Conservation (phyloP, 2,113 vertebrate species). For the Cynocephalus volans region DNA sequence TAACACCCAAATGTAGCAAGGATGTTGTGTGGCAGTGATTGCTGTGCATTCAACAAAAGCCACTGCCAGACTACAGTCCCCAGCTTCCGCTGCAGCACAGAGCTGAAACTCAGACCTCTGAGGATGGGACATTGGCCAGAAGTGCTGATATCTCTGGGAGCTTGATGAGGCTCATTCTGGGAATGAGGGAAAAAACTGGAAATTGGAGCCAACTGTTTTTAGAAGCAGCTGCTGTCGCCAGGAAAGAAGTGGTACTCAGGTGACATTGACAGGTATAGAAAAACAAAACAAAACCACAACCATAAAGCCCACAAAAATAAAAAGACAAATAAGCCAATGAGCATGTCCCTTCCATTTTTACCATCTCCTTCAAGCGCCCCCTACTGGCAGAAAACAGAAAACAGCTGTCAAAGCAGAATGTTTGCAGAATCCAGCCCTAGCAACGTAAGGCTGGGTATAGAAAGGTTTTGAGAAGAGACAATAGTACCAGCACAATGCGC, state of each 20-base stretch:
- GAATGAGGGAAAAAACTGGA: neutral
- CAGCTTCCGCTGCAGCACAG: neutral
- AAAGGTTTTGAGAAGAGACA: neutral
- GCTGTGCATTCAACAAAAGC: neutral
- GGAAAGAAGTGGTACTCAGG: neutral
- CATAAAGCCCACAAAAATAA: neutral
- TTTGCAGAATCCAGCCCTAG: neutral
- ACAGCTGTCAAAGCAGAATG: neutral
- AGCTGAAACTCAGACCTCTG: neutral
- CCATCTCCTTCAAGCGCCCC: neutral
- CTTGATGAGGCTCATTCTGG: neutral
- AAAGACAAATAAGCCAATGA: neutral
- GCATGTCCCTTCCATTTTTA: neutral
- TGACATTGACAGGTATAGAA: neutral
- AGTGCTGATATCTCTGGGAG: neutral
- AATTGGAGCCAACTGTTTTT: neutral
- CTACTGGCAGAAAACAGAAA: neutral
- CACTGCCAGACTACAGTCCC: neutral
- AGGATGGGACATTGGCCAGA: neutral
- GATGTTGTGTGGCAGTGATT: neutral
- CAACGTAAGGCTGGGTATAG: neutral
- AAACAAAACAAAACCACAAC: neutral
- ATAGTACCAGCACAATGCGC: neutral
- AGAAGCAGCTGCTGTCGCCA: neutral
- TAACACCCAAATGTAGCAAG: neutral